Evolutionary conservation across 2,888 invertebrate genomes (phyloP), one percentile per base, ranked within the genome.

Genomic region (Caenorhabditis sp.): DNA sequence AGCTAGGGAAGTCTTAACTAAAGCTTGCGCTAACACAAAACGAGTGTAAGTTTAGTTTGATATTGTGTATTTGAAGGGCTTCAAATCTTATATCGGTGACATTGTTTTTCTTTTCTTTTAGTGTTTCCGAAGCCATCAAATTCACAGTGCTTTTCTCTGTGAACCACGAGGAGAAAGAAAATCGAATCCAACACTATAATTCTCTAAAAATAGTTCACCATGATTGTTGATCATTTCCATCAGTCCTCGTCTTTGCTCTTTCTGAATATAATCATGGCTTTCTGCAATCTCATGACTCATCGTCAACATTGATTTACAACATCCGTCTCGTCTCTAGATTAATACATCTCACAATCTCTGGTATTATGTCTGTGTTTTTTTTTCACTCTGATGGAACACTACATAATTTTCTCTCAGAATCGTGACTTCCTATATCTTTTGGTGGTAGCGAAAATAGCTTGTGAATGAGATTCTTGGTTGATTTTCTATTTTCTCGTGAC

Each of bases 401-500:
- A 22, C 12, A 51, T 19, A 51, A 51, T 51, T 51, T 51, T 22
- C 7, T 44, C 44, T 35, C 6, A 10, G 19, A 49, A 19, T 49
- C 49, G 8, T 49, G 22, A 26, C 54, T 54, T 54, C 54, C 26
- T 22, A 51, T 44, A 44, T 51, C 51, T 51, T 51, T n/a, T 51
- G 8, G 51, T 51, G 8, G 10, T 5, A 44, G 16, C 44, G 14
- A 63, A 61, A 61, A 61, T 61, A 61, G 41, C 61, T 16, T 6
- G 10, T 35, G 44, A 28, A 56, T 26, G 8, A 63, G 44, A 41
- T 63, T 63, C 28, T 56, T 56, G 26, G 19, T 28, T 56, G 58
- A 75, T 75, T 75, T 38, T 35, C 31, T 35, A 8, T 64, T 64
- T 26, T 54, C 75, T 56, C 58, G 75, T 75, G 75, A 75, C 75